Evolutionary conservation across 2,797 vertebrate genomes (phyloP).

Genomic region (Australoheros facetus): DNA sequence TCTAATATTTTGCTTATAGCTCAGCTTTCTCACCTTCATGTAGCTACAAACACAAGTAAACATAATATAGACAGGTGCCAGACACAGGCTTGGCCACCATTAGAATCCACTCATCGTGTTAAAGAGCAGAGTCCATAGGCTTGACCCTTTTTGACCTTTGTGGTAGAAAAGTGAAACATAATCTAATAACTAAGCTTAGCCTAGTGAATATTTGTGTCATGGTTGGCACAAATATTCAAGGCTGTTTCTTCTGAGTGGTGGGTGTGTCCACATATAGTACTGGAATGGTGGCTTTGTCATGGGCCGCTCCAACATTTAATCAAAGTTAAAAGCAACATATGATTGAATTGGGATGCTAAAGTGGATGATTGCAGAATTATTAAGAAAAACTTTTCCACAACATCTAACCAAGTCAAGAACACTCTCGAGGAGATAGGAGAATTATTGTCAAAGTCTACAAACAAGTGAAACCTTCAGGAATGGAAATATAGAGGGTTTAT

Average conservation of each 20-base stretch:
- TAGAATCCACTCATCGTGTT: neutral
- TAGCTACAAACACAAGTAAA: neutral
- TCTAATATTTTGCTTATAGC: neutral
- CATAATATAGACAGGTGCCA: neutral
- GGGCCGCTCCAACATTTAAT: neutral
- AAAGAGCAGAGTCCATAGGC: neutral
- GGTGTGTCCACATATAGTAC: no score
- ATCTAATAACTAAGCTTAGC: neutral
- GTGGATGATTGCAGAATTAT: neutral
- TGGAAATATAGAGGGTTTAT: neutral
- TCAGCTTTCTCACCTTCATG: neutral
- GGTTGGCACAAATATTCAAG: no score
- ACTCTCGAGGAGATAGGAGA: neutral
- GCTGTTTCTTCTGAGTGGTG: no score
- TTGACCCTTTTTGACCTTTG: neutral
- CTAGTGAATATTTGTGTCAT: neutral
- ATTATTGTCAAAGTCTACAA: neutral
- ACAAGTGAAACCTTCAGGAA: neutral
- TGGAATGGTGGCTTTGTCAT: no score
- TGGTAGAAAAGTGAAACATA: neutral
- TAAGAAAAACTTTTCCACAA: neutral
- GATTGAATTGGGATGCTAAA: neutral
- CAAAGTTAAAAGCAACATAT: neutral
- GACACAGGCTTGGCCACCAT: neutral
- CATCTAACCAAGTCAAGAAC: neutral